These are phyloP conservation scores for Pollachius pollachius DNA, from an alignment of 2,113 vertebrate species.

Conservation along the genomic window DNA sequence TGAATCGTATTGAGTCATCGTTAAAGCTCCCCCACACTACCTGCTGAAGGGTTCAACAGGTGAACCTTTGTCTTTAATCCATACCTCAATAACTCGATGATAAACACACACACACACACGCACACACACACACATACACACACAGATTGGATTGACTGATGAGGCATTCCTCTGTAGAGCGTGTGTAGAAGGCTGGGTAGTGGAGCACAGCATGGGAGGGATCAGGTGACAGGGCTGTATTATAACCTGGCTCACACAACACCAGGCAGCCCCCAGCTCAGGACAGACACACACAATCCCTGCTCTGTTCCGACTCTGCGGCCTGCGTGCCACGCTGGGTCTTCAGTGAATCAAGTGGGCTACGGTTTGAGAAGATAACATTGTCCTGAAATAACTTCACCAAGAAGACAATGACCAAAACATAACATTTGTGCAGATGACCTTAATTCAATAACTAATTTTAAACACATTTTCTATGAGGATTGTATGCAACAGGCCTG, in stretches of 20 bases:
- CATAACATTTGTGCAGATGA: no score
- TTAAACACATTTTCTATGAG: no score
- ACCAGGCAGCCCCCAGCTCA: conserved; percentile 46
- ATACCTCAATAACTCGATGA: not conserved
- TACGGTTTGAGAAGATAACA: no score
- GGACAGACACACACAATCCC: conserved; percentile 60
- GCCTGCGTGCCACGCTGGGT: conserved; percentile 24
- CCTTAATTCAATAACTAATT: no score
- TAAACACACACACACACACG: not conserved
- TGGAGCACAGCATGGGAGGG: conserved; percentile 1
- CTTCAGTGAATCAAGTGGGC: not conserved
- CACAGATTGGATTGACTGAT: not conserved
- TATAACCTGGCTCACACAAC: conserved; percentile 67
- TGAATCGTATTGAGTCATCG: no score
- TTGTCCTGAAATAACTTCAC: no score
- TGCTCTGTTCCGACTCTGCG: conserved; percentile 58
- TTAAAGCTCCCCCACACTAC: no score
- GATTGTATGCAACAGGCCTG: no score
- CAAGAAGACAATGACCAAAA: no score
- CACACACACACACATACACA: not conserved
- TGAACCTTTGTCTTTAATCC: not conserved
- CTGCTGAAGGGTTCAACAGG: no score
- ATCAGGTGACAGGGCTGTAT: conserved; percentile 65
- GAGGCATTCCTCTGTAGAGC: conserved; percentile 35
- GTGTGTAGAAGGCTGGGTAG: no score